A percentile compares a stretch with the other conserved stretches of the same genome.
Evolutionary conservation across 2,888 invertebrate genomes (phyloP).

Genomic region (Agriopis marginaria): DNA sequence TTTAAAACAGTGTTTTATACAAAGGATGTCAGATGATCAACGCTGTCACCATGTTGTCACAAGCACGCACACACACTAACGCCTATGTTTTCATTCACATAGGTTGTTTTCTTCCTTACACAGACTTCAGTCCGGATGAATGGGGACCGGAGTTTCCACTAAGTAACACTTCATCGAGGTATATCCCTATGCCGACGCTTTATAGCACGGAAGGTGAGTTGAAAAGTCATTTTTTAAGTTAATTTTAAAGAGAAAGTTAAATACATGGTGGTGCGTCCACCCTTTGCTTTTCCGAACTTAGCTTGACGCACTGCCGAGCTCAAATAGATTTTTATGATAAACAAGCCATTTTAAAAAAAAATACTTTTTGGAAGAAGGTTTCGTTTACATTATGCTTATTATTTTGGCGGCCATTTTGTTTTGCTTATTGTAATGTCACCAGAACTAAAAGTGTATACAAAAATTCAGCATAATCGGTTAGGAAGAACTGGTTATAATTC

Average conservation of each 20-base stretch:
- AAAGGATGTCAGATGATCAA: constrained; percentile 22
- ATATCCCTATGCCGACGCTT: constrained; percentile 92
- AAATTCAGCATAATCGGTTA: too few relatives aligned
- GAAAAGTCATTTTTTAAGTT: constrained; percentile 2
- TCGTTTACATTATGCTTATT: too few relatives aligned
- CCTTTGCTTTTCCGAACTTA: background rate
- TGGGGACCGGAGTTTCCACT: constrained; percentile 89
- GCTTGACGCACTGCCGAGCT: background rate
- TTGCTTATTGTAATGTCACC: too few relatives aligned
- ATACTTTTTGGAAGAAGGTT: too few relatives aligned
- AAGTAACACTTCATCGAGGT: constrained; percentile 76
- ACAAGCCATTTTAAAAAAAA: too few relatives aligned
- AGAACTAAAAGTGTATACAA: too few relatives aligned
- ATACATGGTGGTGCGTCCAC: background rate
- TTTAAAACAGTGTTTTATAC: too few relatives aligned
- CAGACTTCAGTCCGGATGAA: constrained; percentile 87
- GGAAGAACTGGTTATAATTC: too few relatives aligned
- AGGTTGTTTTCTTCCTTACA: constrained; percentile 86
- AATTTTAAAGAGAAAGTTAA: background rate
- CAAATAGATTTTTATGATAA: background rate
- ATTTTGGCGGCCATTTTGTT: too few relatives aligned
- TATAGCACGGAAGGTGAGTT: constrained; percentile 90
- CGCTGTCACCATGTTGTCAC: constrained; percentile 20
- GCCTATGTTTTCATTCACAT: constrained; percentile 82
- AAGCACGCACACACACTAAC: constrained; percentile 63